phyloP scores from a whole-genome alignment of 2,888 invertebrate species.

The Alentia gelatinosa region DNA sequence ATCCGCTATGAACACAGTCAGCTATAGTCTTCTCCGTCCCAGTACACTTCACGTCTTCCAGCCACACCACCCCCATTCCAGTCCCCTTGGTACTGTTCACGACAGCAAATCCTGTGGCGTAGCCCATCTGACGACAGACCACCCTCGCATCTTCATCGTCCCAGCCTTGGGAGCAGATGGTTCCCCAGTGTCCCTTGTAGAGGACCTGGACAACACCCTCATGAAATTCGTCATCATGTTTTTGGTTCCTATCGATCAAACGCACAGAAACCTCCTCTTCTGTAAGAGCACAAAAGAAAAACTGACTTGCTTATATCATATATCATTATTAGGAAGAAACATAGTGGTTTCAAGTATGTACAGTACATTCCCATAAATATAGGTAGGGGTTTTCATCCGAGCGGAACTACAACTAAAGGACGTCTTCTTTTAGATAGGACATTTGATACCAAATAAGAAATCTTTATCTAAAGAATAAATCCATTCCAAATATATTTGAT shows the following conservation, averaged over 20 bases:
- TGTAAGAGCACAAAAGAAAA: not conserved
- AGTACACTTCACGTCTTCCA: not conserved
- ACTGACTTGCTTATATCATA: not conserved
- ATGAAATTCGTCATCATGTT: too few relatives aligned
- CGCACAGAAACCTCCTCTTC: not conserved
- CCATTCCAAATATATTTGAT: too few relatives aligned
- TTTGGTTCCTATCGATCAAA: not conserved
- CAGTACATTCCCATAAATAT: not conserved
- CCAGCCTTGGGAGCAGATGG: constrained; percentile 49
- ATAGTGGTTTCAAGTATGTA: not conserved
- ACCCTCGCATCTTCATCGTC: constrained; percentile 19
- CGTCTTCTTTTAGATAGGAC: too few relatives aligned
- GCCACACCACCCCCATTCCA: not conserved
- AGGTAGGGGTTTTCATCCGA: not conserved
- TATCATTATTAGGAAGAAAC: not conserved
- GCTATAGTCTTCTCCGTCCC: not conserved
- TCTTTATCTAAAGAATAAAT: too few relatives aligned
- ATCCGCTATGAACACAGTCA: constrained; percentile 17
- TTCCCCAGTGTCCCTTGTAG: constrained; percentile 47
- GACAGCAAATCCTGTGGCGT: not conserved
- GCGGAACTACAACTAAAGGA: too few relatives aligned
- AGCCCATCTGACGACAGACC: constrained; percentile 8
- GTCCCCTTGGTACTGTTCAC: not conserved
- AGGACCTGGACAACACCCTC: constrained; percentile 16
- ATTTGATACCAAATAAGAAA: too few relatives aligned